Evolutionary conservation across 2,113 vertebrate species (phyloP), one percentile per base, ranked within the genome.

Genomic region (Psophia crepitans): DNA sequence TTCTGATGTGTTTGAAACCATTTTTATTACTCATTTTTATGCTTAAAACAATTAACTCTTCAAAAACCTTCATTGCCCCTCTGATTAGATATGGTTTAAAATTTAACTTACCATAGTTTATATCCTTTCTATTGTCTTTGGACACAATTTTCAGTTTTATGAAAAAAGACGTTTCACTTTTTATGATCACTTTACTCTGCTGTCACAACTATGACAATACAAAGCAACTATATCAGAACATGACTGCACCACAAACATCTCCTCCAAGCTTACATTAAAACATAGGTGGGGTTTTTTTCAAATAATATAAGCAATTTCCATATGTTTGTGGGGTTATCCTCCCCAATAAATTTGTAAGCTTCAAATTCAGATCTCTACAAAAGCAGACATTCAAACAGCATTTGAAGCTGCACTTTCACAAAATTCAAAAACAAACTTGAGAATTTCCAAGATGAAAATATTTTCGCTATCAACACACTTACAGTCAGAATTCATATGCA

Each of bases 221-320:
- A 64, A 51, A 84, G 8, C 3, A 76, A 12, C 23, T 27, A 3
- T 28, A 41, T 32, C 9, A 61, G 17, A 91, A 76, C 0, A 49
- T 6, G 18, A 41, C 9, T 78, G 5, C 8, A 74, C 6, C 8
- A 30, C 13, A 74, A 11, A 0, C 2, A 2, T 0, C 5, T 11
- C 3, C 12, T 13, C 1, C 6, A 49, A 26, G 5, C 33, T 28
- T 46, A 58, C 24, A 46, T n/a, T n/a, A 60, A 74, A 77, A 60
- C 2, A 9, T 27, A 56, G 27, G 4, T 9, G 5, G 3, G 3
- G 5, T 11, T 44, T 43, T 77, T 88, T 82, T 33, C 6, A 57
- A 51, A 35, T 41, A 64, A 32, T 28, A 51, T 14, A 48, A 60
- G 13, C 2, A 19, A 32, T 82, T 79, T 71, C 13, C 9, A 49